Base-by-base conservation (phyloP, 2,113 vertebrate genomes). In the Mugil cephalus region DNA sequence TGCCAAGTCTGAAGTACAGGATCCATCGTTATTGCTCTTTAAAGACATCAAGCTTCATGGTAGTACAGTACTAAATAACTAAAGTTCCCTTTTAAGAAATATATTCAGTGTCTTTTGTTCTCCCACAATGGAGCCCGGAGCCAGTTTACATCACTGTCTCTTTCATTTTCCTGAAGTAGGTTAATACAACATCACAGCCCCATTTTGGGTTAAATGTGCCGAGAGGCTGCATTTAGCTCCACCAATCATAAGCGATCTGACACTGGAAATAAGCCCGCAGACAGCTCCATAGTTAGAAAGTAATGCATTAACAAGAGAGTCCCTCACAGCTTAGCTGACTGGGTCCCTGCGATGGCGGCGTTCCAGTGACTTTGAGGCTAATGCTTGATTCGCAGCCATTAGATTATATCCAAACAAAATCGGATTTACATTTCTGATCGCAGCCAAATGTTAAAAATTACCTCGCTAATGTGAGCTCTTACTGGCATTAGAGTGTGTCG, bases 331-430 rank as follows among this genome's bases (percentile, higher is more conserved):
- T 78, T 55, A 74, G 58, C 74, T 18, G 19, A 53, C 64, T 73
- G 59, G 66, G 73, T 66, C 54, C 24, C 24, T 63, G 56, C 43
- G 63, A 63, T 76, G 77, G 82, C 79, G 83, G 66, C 61, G 8
- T 17, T 53, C 77, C 86, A 69, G 45, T 66, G 61, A 82, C 74
- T 77, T 65, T 71, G 48, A 70, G 54, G 40, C 55, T 80, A 48
- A 81, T 72, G 77, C 68, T 68, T 35, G 6, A 64, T 77, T 79
- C 69, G 54, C 59, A 87, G 73, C 63, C 65, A 75, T 83, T 80
- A 82, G 83, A 84, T 79, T 76, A 84, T 36, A 85, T 80, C 69
- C 78, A 80, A 84, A 79, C 66, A 65, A 78, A 78, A 87, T 74
- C 7, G 46, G 70, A 75, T 85, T 87, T 87, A 65, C 69, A 83